These are phyloP conservation scores for Halcyon badia DNA, from an alignment of 2,797 vertebrate species.

Conservation along the genomic window DNA sequence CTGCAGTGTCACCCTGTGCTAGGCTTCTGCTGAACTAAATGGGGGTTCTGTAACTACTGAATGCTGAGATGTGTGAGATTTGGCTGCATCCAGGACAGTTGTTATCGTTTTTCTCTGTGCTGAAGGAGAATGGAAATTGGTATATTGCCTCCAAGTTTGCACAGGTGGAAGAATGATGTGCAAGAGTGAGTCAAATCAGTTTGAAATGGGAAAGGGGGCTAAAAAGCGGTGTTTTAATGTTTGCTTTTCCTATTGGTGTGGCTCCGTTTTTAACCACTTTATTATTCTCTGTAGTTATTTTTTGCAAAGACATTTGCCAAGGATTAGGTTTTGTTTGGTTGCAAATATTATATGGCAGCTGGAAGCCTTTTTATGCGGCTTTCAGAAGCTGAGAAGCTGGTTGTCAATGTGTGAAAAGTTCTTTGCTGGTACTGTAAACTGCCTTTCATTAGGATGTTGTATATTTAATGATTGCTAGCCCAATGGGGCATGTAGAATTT, in stretches of 20 bases:
- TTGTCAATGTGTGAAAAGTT: constrained; percentile 59
- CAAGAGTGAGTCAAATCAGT: background rate
- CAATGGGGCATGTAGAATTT: constrained; percentile 70
- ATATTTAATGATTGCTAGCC: constrained; percentile 69
- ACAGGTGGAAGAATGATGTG: constrained; percentile 35
- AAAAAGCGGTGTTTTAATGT: background rate
- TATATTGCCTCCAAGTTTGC: constrained; percentile 29
- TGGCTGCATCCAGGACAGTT: background rate
- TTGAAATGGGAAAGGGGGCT: constrained; percentile 4
- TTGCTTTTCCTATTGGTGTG: constrained; percentile 21
- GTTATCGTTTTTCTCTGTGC: background rate
- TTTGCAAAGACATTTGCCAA: constrained; percentile 55
- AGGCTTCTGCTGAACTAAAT: background rate
- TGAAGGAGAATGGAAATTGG: background rate
- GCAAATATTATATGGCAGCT: constrained; percentile 62
- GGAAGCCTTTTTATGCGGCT: constrained; percentile 44
- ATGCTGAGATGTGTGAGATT: background rate
- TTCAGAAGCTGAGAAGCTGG: constrained; percentile 65
- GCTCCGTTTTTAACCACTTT: constrained; percentile 46
- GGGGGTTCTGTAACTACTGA: background rate
- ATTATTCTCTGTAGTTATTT: constrained; percentile 52
- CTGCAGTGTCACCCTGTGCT: background rate
- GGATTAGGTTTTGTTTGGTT: constrained; percentile 62
- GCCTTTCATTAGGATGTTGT: constrained; percentile 72
- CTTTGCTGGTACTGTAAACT: constrained; percentile 45